These are phyloP conservation scores for Etheostoma perlongum DNA, from an alignment of 2,797 vertebrate species.

Conservation along the genomic window DNA sequence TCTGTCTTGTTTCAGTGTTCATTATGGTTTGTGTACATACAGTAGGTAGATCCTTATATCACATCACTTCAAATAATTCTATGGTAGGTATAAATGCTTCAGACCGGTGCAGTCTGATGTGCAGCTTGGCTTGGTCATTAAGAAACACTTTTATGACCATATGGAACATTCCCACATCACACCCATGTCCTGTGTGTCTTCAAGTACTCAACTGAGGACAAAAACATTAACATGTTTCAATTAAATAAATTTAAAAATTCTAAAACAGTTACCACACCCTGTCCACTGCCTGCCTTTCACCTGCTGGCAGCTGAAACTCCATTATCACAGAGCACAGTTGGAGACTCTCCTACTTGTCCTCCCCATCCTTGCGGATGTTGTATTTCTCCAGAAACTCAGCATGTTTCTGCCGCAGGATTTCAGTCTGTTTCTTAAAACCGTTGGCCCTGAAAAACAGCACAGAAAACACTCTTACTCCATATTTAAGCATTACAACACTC, in stretches of 20 bases:
- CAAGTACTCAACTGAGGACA: conserved; percentile 1
- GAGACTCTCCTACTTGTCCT: conserved; percentile 71
- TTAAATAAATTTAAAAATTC: conserved; percentile 20
- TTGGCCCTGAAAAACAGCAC: conserved; percentile 78
- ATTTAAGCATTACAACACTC: not conserved
- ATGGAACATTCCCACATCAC: not conserved
- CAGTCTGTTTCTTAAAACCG: conserved; percentile 86
- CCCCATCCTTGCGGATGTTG: conserved; percentile 40
- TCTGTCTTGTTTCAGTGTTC: conserved; percentile 19
- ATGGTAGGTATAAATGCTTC: conserved; percentile 7
- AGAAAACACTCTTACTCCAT: not conserved
- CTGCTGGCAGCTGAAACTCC: conserved; percentile 27
- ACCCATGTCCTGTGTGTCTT: not conserved
- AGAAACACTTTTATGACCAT: conserved; percentile 10
- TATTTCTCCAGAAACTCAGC: conserved; percentile 82
- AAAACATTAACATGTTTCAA: not conserved
- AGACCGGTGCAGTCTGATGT: not conserved
- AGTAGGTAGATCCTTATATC: conserved; percentile 9
- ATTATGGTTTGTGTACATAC: conserved; percentile 11
- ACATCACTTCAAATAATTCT: conserved; percentile 16
- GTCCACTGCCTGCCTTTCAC: not conserved
- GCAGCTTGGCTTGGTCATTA: not conserved
- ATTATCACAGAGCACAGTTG: conserved; percentile 11
- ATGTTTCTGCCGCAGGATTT: conserved; percentile 86
- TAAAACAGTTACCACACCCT: conserved; percentile 43